Evolutionary conservation across 2,888 invertebrate species (phyloP).

Genomic region (Nezara viridula): DNA sequence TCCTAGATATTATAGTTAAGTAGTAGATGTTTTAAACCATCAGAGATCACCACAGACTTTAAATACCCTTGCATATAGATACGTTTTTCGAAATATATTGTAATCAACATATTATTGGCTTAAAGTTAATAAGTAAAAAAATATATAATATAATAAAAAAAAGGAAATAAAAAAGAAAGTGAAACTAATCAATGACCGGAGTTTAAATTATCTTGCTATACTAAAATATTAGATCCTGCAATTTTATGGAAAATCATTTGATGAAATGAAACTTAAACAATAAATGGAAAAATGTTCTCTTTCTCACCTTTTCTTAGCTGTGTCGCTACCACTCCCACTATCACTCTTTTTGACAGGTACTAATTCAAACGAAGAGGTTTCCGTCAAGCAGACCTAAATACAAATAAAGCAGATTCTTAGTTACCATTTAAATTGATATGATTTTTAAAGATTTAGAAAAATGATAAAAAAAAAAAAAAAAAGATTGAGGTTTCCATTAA

Average conservation of each 20-base stretch:
- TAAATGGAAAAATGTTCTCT: not conserved
- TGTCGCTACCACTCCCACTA: conserved; percentile 24
- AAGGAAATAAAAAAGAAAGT: too few relatives aligned
- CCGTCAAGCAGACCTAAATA: conserved; percentile 53
- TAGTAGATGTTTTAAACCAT: too few relatives aligned
- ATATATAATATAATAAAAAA: too few relatives aligned
- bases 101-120: too few relatives aligned
- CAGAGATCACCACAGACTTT: too few relatives aligned
- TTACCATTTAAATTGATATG: not conserved
- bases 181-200: too few relatives aligned
- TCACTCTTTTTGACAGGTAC: conserved; percentile 24
- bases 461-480: too few relatives aligned
- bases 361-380: conserved; percentile 54
- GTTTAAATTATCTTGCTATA: not conserved
- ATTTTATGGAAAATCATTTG: not conserved
- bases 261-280: not conserved
- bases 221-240: not conserved
- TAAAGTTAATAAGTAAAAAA: too few relatives aligned
- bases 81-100: too few relatives aligned
- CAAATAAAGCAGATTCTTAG: not conserved
- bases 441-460: not conserved
- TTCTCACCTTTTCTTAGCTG: conserved; percentile 51
- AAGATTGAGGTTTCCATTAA: too few relatives aligned
- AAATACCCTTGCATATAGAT: too few relatives aligned
- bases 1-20: too few relatives aligned